Conservation (phyloP, 2,888 invertebrate species). For the Camptogramma bilineatum region DNA sequence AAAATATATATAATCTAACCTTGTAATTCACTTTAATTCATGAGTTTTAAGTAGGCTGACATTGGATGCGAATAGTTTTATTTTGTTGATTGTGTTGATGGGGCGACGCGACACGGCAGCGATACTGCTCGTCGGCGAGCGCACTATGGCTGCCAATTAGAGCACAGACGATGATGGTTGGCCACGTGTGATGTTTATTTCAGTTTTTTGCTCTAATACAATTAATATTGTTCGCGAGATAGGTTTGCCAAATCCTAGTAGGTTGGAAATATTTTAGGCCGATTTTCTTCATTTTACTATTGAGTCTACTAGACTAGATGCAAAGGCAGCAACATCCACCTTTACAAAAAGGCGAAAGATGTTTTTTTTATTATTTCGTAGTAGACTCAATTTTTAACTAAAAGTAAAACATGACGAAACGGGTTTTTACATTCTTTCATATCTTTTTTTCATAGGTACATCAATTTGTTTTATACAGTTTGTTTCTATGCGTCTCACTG, state of each 20-base stretch:
- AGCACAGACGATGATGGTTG: conserved; percentile 8
- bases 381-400: too few relatives aligned
- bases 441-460: neutral
- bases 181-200: conserved; percentile 22
- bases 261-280: neutral
- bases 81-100: conserved; percentile 31
- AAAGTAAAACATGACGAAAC: too few relatives aligned
- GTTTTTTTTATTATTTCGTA: too few relatives aligned
- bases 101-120: conserved; percentile 31
- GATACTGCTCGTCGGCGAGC: conserved; percentile 30
- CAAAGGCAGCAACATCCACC: too few relatives aligned
- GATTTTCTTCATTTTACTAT: too few relatives aligned
- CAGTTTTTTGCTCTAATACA: conserved; percentile 4
- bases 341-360: too few relatives aligned
- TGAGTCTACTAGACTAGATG: too few relatives aligned
- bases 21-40: conserved; percentile 52
- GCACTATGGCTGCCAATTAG: conserved; percentile 33
- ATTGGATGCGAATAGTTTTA: conserved; percentile 52
- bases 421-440: too few relatives aligned
- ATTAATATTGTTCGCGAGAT: neutral
- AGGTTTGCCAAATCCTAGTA: conserved; percentile 3
- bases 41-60: conserved; percentile 48
- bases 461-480: neutral
- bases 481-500: conserved; percentile 1
- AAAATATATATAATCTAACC: conserved; percentile 48